Conservation (phyloP, 2,797 vertebrate genomes). For the Simalia tracyae region DNA sequence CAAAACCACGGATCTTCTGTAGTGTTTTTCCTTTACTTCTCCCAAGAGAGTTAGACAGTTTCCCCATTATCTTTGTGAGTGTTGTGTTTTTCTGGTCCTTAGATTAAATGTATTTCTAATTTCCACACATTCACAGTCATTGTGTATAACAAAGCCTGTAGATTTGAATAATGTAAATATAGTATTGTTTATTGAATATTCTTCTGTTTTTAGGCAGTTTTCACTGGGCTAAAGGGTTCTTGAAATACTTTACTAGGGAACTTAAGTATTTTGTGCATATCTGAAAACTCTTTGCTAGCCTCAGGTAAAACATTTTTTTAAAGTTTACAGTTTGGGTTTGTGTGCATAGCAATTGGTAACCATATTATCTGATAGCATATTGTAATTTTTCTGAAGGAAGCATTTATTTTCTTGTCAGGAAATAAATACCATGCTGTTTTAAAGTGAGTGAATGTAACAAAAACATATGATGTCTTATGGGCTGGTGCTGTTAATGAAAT, state of each 20-base stretch:
- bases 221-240: neutral
- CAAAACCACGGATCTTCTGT: neutral
- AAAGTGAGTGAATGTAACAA: neutral
- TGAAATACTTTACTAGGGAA: neutral
- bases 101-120: neutral
- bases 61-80: neutral
- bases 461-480: neutral
- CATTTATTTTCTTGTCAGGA: neutral
- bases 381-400: neutral
- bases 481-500: neutral
- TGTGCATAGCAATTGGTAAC: neutral
- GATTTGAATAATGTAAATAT: neutral
- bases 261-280: neutral
- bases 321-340: neutral
- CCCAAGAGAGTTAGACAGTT: neutral
- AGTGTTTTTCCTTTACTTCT: neutral
- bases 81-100: neutral
- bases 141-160: neutral
- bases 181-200: neutral
- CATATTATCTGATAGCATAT: neutral
- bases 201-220: neutral
- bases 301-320: neutral
- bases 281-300: neutral
- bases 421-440: slow-evolving; percentile 1
- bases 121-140: neutral